Conservation (phyloP, 2,113 vertebrate genomes). For the Corvus hawaiiensis region DNA sequence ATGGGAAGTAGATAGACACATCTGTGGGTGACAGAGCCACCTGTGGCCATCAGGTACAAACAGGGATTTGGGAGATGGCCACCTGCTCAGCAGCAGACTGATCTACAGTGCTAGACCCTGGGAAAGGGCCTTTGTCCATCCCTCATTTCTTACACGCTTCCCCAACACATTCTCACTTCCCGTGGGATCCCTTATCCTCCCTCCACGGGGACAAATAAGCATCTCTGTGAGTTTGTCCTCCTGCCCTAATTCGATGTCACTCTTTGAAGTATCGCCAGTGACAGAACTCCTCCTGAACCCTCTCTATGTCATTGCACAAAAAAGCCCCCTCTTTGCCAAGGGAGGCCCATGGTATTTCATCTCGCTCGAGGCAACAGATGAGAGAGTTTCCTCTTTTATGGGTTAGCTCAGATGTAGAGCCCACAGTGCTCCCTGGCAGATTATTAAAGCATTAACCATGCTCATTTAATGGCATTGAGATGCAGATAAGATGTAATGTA, state of each 20-base stretch:
- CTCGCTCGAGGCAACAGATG: neutral
- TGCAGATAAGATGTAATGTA: constrained; percentile 25
- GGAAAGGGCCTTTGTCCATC: neutral
- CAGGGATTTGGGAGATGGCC: neutral
- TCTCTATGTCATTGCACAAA: neutral
- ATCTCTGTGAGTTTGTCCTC: neutral
- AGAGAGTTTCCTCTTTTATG: constrained; percentile 8
- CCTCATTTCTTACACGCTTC: neutral
- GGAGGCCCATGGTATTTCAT: neutral
- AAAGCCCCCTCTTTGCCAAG: neutral
- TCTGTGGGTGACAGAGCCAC: neutral
- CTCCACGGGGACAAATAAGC: neutral
- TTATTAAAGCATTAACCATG: constrained; percentile 45
- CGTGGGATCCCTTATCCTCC: neutral
- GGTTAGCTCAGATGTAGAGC: constrained; percentile 12
- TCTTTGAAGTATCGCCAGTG: neutral
- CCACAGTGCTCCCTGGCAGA: constrained; percentile 16
- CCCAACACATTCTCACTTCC: rapidly evolving
- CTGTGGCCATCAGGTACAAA: neutral
- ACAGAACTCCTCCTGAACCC: neutral
- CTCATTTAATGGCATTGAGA: constrained; percentile 36
- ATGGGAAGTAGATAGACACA: neutral
- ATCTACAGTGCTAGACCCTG: neutral
- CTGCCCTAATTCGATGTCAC: neutral
- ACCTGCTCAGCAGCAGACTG: neutral